Evolutionary conservation across 2,888 invertebrate species (phyloP).

Genomic region (Melieria crassipennis): DNA sequence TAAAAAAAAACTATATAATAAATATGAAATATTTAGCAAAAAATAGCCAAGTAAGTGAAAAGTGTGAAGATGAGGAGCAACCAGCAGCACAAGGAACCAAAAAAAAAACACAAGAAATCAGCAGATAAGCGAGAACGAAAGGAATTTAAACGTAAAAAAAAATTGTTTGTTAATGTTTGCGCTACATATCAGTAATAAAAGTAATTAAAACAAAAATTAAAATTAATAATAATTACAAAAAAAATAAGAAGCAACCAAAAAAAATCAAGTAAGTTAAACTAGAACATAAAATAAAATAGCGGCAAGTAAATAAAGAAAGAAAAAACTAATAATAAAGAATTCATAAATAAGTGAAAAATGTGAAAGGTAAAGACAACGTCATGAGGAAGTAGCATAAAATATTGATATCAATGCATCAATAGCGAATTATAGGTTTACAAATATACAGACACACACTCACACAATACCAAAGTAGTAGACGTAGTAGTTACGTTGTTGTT

Average conservation of each 20-base stretch:
- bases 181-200: constrained; percentile 62
- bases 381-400: too few relatives aligned
- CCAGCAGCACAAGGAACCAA: neutral
- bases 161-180: constrained; percentile 66
- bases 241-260: neutral
- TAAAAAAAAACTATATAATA: too few relatives aligned
- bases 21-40: too few relatives aligned
- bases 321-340: neutral
- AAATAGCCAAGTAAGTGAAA: neutral
- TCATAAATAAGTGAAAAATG: too few relatives aligned
- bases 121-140: neutral
- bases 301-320: constrained; percentile 22
- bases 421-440: too few relatives aligned
- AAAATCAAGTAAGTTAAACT: constrained; percentile 33
- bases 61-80: neutral
- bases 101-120: constrained; percentile 34
- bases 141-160: constrained; percentile 50
- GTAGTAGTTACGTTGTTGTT: too few relatives aligned
- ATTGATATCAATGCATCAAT: too few relatives aligned
- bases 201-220: neutral
- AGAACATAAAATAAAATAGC: constrained; percentile 38
- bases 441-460: too few relatives aligned
- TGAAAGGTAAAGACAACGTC: too few relatives aligned
- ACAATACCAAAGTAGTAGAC: too few relatives aligned
- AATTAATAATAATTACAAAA: neutral